Conservation (phyloP, 2,113 vertebrate genomes). For the Pipa parva region DNA sequence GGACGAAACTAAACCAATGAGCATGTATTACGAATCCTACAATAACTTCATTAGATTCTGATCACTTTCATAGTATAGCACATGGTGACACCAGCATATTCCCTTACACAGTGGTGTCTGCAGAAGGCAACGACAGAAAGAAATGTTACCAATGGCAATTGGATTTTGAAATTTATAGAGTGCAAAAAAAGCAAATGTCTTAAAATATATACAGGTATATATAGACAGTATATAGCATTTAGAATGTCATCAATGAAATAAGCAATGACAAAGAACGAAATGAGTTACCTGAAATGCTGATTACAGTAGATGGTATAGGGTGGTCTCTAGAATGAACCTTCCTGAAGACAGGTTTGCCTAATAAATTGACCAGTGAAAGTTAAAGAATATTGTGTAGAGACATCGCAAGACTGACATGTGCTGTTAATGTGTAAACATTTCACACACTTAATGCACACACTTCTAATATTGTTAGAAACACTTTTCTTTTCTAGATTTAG, state of each 20-base stretch:
- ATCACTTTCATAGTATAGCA: no score
- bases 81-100: no score
- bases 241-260: not conserved
- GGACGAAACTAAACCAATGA: no score
- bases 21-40: no score
- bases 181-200: no score
- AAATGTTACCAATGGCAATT: no score
- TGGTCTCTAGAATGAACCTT: conserved; percentile 81
- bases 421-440: conserved; percentile 46
- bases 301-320: conserved; percentile 67
- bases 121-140: not conserved
- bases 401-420: not conserved
- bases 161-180: no score
- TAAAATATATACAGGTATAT: not conserved
- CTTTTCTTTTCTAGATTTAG: no score
- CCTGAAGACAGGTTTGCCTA: conserved; percentile 79
- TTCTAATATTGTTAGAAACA: no score
- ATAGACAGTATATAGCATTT: not conserved
- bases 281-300: conserved; percentile 76
- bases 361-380: conserved; percentile 56
- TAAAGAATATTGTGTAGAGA: conserved; percentile 37
- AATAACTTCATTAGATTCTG: no score
- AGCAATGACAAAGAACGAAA: conserved; percentile 13
- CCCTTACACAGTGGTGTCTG: not conserved
- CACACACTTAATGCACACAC: conserved; percentile 37